Evolutionary conservation across 2,888 invertebrate species (phyloP).

Genomic region (Meiosimyza decipiens): DNA sequence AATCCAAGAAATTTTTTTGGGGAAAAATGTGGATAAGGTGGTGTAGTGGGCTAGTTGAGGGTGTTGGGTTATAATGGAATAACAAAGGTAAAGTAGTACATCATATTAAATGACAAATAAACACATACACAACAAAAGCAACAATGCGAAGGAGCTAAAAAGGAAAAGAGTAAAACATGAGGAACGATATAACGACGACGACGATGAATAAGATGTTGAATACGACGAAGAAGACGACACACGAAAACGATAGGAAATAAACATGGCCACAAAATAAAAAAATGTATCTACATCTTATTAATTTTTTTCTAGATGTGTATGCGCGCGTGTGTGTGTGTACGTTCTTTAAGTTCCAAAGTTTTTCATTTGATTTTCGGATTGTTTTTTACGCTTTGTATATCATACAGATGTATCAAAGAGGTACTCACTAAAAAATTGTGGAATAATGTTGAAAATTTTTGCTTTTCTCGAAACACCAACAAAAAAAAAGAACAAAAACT

Average conservation of each 20-base stretch:
- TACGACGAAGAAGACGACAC: conserved; percentile 12
- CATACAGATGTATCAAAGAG: conserved; percentile 44
- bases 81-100: conserved; percentile 28
- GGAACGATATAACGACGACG: conserved; percentile 42
- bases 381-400: conserved; percentile 33
- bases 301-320: conserved; percentile 41
- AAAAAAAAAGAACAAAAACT: not conserved
- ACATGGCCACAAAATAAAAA: conserved; percentile 46
- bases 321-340: conserved; percentile 23
- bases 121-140: conserved; percentile 16
- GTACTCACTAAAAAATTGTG: conserved; percentile 64
- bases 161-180: conserved; percentile 37
- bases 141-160: too few relatives aligned
- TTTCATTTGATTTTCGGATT: conserved; percentile 34
- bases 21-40: not conserved
- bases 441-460: conserved; percentile 64
- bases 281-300: conserved; percentile 63
- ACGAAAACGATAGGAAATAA: conserved; percentile 40
- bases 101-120: conserved; percentile 23
- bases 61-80: not conserved
- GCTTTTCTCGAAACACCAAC: conserved; percentile 27
- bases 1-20: not conserved
- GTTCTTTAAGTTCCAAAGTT: conserved; percentile 15
- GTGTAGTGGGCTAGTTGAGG: conserved; percentile 5
- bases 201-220: not conserved